Evolutionary conservation across 2,113 vertebrate species (phyloP).

Genomic region (Opisthocomus hoazin): DNA sequence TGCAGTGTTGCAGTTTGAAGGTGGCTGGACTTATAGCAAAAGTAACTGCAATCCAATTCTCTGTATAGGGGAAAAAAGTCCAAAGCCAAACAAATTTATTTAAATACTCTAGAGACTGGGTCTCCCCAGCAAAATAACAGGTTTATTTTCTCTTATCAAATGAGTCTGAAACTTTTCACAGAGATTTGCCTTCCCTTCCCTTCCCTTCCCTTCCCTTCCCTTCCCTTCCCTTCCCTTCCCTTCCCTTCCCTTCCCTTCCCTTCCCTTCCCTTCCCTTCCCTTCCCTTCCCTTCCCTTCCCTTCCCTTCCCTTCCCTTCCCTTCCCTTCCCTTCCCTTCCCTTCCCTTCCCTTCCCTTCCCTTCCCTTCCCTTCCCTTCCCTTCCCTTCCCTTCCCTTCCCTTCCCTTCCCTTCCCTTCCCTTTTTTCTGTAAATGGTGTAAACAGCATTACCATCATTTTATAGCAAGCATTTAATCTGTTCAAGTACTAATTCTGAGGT

Average conservation of each 20-base stretch:
- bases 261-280: no score
- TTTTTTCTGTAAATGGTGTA: neutral
- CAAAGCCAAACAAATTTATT: neutral
- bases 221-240: no score
- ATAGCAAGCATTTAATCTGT: neutral
- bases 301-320: no score
- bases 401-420: no score
- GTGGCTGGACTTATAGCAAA: neutral
- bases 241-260: no score
- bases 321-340: no score
- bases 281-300: no score
- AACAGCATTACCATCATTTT: neutral
- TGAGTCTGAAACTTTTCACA: neutral
- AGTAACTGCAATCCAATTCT: neutral
- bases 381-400: no score
- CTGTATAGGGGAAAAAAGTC: neutral
- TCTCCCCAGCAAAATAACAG: neutral
- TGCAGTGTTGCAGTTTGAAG: neutral
- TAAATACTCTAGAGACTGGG: neutral
- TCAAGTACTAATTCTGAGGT: neutral
- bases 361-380: no score
- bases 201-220: no score
- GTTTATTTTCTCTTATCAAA: neutral
- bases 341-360: no score
- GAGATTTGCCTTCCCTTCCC: neutral